A percentile compares a stretch with the other conserved stretches of the same genome.
These are phyloP conservation scores for Haemorhous mexicanus DNA, from an alignment of 2,113 vertebrate genomes.

Conservation along the genomic window DNA sequence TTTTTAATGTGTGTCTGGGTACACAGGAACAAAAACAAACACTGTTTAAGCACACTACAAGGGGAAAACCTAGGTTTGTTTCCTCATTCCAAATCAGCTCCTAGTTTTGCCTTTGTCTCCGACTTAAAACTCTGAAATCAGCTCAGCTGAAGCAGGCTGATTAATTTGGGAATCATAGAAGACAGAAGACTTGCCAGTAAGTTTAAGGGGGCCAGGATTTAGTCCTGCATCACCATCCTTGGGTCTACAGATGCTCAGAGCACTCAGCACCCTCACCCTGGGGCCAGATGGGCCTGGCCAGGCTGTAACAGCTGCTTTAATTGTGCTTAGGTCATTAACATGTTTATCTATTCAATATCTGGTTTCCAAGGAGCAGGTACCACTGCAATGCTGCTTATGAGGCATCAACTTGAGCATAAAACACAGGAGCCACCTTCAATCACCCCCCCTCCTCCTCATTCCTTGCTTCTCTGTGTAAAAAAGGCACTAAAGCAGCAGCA, in stretches of 20 bases:
- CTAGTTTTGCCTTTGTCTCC: background rate
- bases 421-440: background rate
- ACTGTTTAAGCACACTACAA: background rate
- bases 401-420: background rate
- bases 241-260: rapidly evolving
- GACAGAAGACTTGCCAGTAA: too few relatives aligned
- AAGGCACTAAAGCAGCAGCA: background rate
- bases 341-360: background rate
- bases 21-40: conserved; percentile 26
- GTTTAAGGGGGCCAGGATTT: background rate
- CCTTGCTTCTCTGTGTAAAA: background rate
- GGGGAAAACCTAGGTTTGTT: background rate
- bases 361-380: background rate
- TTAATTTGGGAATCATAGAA: background rate
- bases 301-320: background rate
- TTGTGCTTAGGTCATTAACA: background rate
- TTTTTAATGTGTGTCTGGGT: conserved; percentile 23
- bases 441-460: background rate
- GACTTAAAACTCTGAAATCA: background rate
- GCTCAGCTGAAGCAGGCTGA: background rate
- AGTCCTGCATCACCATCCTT: background rate
- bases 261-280: background rate
- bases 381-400: background rate
- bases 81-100: background rate
- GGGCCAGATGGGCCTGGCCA: background rate